Conservation (phyloP, 1,140 invertebrate species). For the Drosophila grimshawi region DNA sequence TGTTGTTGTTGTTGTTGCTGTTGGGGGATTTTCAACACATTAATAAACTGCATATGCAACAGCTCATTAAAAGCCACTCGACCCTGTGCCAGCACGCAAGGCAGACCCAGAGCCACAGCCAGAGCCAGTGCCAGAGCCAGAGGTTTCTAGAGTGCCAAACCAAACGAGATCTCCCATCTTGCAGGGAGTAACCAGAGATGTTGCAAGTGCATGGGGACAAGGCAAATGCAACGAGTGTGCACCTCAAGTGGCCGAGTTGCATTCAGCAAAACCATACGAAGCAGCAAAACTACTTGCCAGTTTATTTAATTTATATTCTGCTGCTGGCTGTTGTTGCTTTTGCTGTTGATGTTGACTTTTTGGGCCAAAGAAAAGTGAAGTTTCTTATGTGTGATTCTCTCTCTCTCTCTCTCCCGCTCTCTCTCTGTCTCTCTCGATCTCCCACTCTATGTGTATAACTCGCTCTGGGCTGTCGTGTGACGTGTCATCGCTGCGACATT, state of each 20-base stretch:
- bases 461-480: constrained; percentile 17
- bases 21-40: constrained; percentile 68
- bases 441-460: too few relatives aligned
- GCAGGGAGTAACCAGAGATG: neutral
- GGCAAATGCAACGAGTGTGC: constrained; percentile 18
- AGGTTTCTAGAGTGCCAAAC: constrained; percentile 9
- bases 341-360: constrained; percentile 53
- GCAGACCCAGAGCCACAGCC: neutral
- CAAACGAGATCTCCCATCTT: constrained; percentile 25
- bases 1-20: too few relatives aligned
- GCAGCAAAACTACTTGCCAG: constrained; percentile 53
- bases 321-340: constrained; percentile 15
- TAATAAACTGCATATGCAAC: constrained; percentile 82
- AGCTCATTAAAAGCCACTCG: constrained; percentile 80
- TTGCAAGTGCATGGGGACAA: constrained; percentile 19
- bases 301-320: constrained; percentile 39
- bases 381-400: constrained; percentile 5
- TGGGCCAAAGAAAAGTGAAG: constrained; percentile 81
- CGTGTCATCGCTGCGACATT: constrained; percentile 63
- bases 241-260: constrained; percentile 46
- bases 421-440: neutral
- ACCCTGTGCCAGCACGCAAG: constrained; percentile 55
- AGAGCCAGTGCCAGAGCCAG: neutral
- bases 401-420: neutral
- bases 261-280: constrained; percentile 39